Evolutionary conservation across 1,140 invertebrate genomes (phyloP), one percentile per base, ranked within the genome.

Genomic region (Drosophila parvula): DNA sequence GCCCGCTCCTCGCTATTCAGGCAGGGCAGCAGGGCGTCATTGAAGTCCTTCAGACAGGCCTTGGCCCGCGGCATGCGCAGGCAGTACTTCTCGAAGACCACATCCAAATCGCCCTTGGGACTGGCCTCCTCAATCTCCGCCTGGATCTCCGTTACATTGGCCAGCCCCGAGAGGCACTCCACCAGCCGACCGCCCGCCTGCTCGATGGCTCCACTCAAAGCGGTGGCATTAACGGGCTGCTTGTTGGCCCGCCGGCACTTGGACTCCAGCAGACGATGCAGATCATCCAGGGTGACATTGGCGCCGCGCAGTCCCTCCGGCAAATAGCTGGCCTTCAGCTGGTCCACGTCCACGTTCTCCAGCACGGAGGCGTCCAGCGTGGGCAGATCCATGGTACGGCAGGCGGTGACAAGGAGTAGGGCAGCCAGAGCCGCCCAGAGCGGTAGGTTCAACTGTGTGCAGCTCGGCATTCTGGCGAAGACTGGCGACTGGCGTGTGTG

Each of bases 31-130:
- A 95, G 18, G 0, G 93, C 91, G 0, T 92, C 79, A 0, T 94
- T 94, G 53, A 96, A 94, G 57, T 95, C 94, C 2, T 78, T 91
- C 11, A 96, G 91, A 75, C 96, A 97, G 0, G 75, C 34, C 59
- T 94, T 93, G n/a, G 96, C 92, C 5, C 91, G 80, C 0, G 94
- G 93, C 14, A 94, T 93, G 68, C 95, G 95, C 14, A 93, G 92
- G 76, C 95, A 96, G 82, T 97, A 96, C 41, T 84, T 90, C 64
- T 88, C 84, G 32, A 88, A 88, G 11, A 91, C 90, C 12, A 91
- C 74, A 34, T 91, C 95, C 62, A 96, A 78, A 51, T 95, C 94
- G 2, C 94, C 94, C 14, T 76, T 93, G 2, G 94, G 94, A 63
- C 94, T 94, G 0, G 95, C 94, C 28, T 81, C 67, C 28, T 95